Evolutionary conservation across 2,113 vertebrate genomes (phyloP).

Genomic region (Notechis scutatus): DNA sequence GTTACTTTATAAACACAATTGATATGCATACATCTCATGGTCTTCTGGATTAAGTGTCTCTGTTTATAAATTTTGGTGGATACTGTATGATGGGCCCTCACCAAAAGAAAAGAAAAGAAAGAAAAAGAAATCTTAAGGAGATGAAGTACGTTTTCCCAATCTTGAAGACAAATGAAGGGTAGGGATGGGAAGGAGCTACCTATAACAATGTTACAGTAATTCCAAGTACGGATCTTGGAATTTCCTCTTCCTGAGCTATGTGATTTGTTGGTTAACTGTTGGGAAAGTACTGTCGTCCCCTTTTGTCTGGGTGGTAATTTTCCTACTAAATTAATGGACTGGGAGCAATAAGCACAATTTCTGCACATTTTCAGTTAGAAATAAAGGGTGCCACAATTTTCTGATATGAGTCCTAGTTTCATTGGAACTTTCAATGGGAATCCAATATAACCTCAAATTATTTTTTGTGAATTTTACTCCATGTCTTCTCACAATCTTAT

Average conservation of each 20-base stretch:
- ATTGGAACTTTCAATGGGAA: neutral
- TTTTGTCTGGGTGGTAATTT: neutral
- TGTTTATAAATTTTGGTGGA: neutral
- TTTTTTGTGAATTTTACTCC: constrained; percentile 1
- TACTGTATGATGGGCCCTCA: neutral
- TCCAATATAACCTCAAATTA: neutral
- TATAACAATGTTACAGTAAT: neutral
- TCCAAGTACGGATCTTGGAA: neutral
- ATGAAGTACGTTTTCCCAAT: neutral
- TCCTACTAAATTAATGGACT: neutral
- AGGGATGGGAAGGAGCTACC: neutral
- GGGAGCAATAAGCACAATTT: neutral
- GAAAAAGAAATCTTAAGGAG: neutral
- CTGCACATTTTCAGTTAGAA: neutral
- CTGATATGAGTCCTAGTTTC: neutral
- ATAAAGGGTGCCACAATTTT: neutral
- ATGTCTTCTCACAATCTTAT: neutral
- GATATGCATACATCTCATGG: neutral
- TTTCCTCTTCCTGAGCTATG: neutral
- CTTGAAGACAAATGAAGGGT: neutral
- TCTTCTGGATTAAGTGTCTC: neutral
- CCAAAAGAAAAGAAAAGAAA: too few relatives aligned
- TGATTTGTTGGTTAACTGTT: neutral
- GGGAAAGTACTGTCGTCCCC: neutral
- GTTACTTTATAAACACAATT: constrained; percentile 12